Conservation (phyloP, 2,113 vertebrate species). For the Oreochromis niloticus region DNA sequence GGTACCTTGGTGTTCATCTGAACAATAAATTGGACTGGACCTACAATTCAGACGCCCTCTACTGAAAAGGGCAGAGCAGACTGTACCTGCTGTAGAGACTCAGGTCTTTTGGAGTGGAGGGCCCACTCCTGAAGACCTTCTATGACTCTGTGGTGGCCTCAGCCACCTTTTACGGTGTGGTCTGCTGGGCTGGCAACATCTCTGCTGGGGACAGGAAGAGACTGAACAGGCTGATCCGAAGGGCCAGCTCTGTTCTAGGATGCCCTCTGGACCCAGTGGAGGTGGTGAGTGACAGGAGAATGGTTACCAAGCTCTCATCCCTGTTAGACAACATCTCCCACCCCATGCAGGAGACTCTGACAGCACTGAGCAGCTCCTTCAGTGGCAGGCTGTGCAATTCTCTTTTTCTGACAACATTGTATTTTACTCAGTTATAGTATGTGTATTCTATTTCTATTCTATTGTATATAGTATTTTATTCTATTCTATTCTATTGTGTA, state of each 20-base stretch:
- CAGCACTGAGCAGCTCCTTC: background rate
- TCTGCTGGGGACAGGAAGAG: accelerated
- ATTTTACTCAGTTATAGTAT: background rate
- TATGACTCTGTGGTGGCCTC: background rate
- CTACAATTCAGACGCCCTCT: accelerated
- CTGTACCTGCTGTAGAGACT: background rate
- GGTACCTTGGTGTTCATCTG: background rate
- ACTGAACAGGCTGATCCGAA: accelerated
- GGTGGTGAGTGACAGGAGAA: accelerated
- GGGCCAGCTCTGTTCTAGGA: accelerated
- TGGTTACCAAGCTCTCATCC: background rate
- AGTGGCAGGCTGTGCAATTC: background rate
- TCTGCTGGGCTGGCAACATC: accelerated
- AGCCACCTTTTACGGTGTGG: accelerated
- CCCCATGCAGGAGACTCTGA: accelerated
- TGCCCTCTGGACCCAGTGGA: background rate
- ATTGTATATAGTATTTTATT: background rate
- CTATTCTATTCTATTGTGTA: accelerated
- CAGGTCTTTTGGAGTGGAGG: background rate
- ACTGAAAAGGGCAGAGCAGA: accelerated
- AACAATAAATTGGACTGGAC: background rate
- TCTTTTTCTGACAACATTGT: background rate
- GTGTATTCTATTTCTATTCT: background rate
- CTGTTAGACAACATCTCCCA: accelerated
- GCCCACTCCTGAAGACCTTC: background rate